These are phyloP conservation scores for Ceryle rudis DNA, from an alignment of 2,797 vertebrate species.

Conservation along the genomic window DNA sequence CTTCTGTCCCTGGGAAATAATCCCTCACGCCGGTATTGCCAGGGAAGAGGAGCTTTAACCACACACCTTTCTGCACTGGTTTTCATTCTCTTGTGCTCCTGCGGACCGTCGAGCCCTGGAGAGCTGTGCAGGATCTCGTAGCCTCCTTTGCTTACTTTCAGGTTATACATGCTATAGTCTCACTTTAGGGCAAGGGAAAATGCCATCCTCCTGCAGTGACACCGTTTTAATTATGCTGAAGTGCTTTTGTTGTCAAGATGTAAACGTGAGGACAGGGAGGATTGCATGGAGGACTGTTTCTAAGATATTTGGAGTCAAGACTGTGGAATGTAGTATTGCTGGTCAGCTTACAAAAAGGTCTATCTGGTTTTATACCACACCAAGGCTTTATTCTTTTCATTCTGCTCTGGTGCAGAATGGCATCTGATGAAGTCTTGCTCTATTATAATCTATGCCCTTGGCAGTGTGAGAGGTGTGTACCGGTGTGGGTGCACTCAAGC, in stretches of 20 bases:
- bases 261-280: neutral
- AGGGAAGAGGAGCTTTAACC: neutral
- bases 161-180: rapidly evolving
- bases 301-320: neutral
- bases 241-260: neutral
- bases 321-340: neutral
- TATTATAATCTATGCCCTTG: neutral
- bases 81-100: neutral
- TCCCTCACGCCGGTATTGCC: neutral
- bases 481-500: neutral
- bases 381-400: neutral
- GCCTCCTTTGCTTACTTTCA: neutral
- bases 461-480: neutral
- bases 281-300: neutral
- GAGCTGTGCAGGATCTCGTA: neutral
- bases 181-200: neutral
- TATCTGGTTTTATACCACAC: neutral
- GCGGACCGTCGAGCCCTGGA: neutral
- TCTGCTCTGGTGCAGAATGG: neutral
- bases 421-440: neutral
- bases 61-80: neutral
- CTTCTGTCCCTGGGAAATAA: slow-evolving; percentile 78
- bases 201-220: neutral
- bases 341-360: neutral
- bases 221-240: neutral